A percentile compares a stretch with the other conserved stretches of the same genome.
These are phyloP conservation scores for Pelmatolapia mariae DNA, from an alignment of 2,113 vertebrate species.

Conservation along the genomic window DNA sequence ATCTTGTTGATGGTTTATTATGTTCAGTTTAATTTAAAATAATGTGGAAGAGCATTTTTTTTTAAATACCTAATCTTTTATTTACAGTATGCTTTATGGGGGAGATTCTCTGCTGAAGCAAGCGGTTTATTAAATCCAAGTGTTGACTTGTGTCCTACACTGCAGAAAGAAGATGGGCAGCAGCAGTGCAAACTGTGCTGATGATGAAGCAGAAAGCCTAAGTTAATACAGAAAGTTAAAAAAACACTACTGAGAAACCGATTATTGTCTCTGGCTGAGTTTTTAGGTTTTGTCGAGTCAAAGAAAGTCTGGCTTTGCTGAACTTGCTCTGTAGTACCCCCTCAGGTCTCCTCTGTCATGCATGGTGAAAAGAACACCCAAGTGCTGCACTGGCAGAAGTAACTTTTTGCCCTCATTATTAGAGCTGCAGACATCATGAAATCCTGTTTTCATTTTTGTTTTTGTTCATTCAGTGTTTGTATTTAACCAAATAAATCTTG, in stretches of 20 bases:
- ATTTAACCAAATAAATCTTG: background rate
- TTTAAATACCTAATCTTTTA: background rate
- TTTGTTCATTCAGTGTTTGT: fast-evolving
- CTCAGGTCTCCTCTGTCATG: background rate
- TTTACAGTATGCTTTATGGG: background rate
- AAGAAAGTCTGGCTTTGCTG: background rate
- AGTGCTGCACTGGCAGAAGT: background rate
- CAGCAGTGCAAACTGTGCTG: background rate
- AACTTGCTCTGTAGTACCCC: background rate
- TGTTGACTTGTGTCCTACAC: background rate
- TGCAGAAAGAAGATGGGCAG: background rate
- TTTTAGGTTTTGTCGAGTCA: background rate
- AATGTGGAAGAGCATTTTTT: background rate
- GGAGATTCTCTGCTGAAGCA: background rate
- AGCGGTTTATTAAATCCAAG: background rate
- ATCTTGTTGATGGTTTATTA: background rate
- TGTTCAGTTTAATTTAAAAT: background rate
- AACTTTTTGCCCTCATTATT: background rate
- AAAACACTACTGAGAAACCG: background rate
- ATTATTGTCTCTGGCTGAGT: background rate
- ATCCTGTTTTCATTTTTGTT: background rate
- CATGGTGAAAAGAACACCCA: background rate
- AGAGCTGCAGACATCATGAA: background rate
- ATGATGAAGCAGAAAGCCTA: background rate
- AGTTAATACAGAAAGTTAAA: background rate